Conservation (phyloP, 2,797 vertebrate genomes). For the Hipposideros larvatus region DNA sequence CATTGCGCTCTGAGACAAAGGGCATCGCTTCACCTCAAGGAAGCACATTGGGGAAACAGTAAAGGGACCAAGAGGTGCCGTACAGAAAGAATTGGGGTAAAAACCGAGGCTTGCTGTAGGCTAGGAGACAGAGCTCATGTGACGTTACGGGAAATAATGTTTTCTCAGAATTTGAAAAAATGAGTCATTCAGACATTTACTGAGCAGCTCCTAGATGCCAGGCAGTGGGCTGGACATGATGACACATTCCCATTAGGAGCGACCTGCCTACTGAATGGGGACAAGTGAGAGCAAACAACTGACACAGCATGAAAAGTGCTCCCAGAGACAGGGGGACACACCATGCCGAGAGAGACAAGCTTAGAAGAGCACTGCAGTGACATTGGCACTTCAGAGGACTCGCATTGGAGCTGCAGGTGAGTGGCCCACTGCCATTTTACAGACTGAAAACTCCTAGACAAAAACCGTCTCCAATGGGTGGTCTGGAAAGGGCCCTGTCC, state of each 20-base stretch:
- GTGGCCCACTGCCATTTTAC: neutral
- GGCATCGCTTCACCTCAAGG: neutral
- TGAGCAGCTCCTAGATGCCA: neutral
- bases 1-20: slow-evolving; percentile 7
- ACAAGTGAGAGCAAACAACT: neutral
- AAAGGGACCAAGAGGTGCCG: neutral
- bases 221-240: neutral
- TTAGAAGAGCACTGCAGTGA: neutral
- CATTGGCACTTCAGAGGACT: neutral
- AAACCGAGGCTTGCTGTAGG: neutral
- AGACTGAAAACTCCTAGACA: neutral
- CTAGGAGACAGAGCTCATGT: neutral
- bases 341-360: neutral
- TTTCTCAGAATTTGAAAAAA: neutral
- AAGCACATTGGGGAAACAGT: accelerated
- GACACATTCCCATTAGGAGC: neutral
- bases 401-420: accelerated
- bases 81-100: neutral
- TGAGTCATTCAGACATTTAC: neutral
- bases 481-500: neutral
- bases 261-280: neutral
- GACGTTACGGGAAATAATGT: neutral
- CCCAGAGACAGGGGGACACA: neutral
- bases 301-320: neutral
- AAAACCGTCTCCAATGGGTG: neutral